Percentiles rank a stretch among this genome's conserved stretches.
These are phyloP conservation scores for Agrypnus murinus DNA, from an alignment of 2,888 invertebrate species.

Conservation along the genomic window DNA sequence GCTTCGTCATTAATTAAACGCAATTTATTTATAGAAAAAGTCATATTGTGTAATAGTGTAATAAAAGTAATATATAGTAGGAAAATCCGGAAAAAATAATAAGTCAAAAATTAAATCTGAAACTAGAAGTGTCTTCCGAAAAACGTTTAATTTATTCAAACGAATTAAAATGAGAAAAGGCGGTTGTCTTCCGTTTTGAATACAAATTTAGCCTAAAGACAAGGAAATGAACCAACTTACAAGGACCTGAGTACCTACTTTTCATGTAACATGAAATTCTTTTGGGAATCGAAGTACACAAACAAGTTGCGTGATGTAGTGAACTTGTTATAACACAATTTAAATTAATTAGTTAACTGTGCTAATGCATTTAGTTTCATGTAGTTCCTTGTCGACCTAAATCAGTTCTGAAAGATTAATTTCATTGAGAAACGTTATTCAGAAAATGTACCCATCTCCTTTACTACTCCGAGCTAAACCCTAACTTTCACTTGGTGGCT, in stretches of 20 bases:
- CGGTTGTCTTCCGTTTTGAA: too few relatives aligned
- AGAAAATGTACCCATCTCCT: neutral
- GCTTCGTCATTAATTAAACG: too few relatives aligned
- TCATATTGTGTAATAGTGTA: too few relatives aligned
- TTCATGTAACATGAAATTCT: conserved; percentile 16
- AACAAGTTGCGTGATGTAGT: conserved; percentile 17
- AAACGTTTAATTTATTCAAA: too few relatives aligned
- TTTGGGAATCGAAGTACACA: conserved; percentile 23
- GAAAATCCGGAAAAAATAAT: too few relatives aligned
- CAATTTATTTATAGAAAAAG: too few relatives aligned
- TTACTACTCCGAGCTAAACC: too few relatives aligned
- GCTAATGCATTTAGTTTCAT: conserved; percentile 37
- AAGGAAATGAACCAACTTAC: neutral
- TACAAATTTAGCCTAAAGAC: neutral
- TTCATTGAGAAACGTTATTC: conserved; percentile 16
- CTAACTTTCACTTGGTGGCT: too few relatives aligned
- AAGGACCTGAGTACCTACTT: neutral
- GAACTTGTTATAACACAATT: conserved; percentile 36
- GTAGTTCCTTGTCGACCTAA: conserved; percentile 23
- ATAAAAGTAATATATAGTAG: too few relatives aligned
- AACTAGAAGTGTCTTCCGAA: too few relatives aligned
- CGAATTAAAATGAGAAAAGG: too few relatives aligned
- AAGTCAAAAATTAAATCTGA: too few relatives aligned
- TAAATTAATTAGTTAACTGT: conserved; percentile 37
- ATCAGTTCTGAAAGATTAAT: conserved; percentile 27